Evolutionary conservation across 1,140 invertebrate species (phyloP).

Genomic region (Formica selysi): DNA sequence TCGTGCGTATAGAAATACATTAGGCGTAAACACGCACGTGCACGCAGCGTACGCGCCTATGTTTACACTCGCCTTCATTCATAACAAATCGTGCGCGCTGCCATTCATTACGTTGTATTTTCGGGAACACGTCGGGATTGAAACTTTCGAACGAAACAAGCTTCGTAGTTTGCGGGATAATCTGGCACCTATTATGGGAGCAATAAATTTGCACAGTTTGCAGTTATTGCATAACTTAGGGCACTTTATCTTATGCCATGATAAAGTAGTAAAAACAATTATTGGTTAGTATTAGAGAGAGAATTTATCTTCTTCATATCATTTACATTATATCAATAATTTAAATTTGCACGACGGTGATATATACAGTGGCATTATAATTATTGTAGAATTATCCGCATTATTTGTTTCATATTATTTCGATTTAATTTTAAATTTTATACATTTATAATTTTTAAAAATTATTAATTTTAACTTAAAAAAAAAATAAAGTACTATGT

Average conservation of each 20-base stretch:
- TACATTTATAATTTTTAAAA: not conserved
- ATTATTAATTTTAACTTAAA: not conserved
- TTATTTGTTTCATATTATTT: not conserved
- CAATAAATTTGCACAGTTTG: conserved; percentile 53
- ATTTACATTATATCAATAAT: not conserved
- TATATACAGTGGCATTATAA: not conserved
- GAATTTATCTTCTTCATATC: conserved; percentile 17
- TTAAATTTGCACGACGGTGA: not conserved
- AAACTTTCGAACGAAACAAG: conserved; percentile 42
- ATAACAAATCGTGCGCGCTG: conserved; percentile 67
- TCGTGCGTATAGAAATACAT: conserved; percentile 19
- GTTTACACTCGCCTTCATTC: conserved; percentile 63
- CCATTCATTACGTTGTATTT: conserved; percentile 62
- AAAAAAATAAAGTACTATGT: too few relatives aligned
- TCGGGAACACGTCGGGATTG: conserved; percentile 37
- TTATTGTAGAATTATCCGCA: not conserved
- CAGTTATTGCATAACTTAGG: conserved; percentile 43
- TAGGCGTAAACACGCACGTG: conserved; percentile 10
- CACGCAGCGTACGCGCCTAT: not conserved
- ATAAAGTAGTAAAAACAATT: conserved; percentile 11
- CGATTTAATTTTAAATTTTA: not conserved
- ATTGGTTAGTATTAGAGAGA: not conserved
- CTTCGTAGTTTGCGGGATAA: conserved; percentile 40
- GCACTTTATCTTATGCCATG: conserved; percentile 5
- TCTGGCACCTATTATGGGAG: conserved; percentile 38